Percentiles rank a stretch among this genome's conserved stretches.
Evolutionary conservation across 2,113 vertebrate genomes (phyloP).

Genomic region (Nothobranchius furzeri): DNA sequence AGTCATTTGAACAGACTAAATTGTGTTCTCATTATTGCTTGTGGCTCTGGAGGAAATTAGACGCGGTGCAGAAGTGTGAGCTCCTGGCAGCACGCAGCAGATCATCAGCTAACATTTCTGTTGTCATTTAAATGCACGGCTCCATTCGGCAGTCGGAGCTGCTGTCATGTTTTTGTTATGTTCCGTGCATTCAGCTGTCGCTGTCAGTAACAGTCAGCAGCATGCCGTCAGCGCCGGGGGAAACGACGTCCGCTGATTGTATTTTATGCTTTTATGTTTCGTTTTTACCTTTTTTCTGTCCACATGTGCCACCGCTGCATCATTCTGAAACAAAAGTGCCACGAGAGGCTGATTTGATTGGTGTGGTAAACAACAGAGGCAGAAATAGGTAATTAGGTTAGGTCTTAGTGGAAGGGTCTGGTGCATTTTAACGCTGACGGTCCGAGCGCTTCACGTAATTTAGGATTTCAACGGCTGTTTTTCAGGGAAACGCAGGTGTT

Average conservation of each 20-base stretch:
- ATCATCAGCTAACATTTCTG: constrained; percentile 15
- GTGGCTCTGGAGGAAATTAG: not conserved
- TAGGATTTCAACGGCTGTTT: constrained; percentile 59
- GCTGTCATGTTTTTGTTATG: constrained; percentile 1
- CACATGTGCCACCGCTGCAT: constrained; percentile 29
- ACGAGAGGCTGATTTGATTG: constrained; percentile 40
- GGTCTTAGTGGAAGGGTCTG: constrained; percentile 55
- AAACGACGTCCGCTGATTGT: constrained; percentile 19
- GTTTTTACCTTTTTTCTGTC: constrained; percentile 20
- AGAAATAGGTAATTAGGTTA: constrained; percentile 63
- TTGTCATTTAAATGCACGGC: constrained; percentile 7
- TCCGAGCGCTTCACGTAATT: constrained; percentile 37
- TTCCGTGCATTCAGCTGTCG: constrained; percentile 13
- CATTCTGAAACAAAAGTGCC: constrained; percentile 29
- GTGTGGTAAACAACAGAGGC: constrained; percentile 44
- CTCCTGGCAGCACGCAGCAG: constrained; percentile 15
- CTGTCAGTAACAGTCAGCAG: constrained; percentile 6
- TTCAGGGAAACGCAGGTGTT: constrained; percentile 69
- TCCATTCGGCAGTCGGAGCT: not conserved
- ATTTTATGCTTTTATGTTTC: not conserved
- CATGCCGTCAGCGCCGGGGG: constrained; percentile 5
- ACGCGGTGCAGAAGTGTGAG: constrained; percentile 4
- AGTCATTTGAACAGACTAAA: too few relatives aligned
- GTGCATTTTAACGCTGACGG: constrained; percentile 55
- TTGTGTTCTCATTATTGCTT: not conserved